Base-by-base conservation (phyloP, 2,888 invertebrate species). In the Drosophila meridiana region DNA sequence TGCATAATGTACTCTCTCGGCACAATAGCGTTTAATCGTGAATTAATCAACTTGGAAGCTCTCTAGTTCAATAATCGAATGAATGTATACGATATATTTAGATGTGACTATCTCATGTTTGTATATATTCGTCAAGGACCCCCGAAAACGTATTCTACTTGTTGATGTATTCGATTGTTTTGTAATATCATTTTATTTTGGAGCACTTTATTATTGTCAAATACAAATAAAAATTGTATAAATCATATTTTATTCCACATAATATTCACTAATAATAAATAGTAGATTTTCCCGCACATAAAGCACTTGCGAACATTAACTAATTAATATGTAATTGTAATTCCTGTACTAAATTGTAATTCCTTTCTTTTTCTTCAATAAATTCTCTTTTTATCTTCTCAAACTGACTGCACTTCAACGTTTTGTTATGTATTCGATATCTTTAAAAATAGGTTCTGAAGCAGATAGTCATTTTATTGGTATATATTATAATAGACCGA, bases 11-110 rank as follows among this genome's bases (percentile, higher is more conserved):
- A 73, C 63, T 75, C 65, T 75, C 66, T 78, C 61, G 75, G 63
- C 72, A 78, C 64, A 75, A 56, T 59, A 50, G 72, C 76, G 71
- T 73, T 73, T 61, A 72, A 55, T 73, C 64, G 43, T 67, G 55
- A 72, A 73, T 68, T 83, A 78, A 67, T 69, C 68, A 74, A 81
- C 64, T 85, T 85, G 89, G 87, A 89, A 87, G 87, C 85, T 83
- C 86, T 89, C 89, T 87, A 86, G 88, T 80, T 88, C 68, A 73
- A 81, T 79, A 79, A 72, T 66, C 63, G 61, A 80, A 55, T 65
- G 43, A 60, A 79, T 82, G 59, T 83, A 69, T 68, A 66, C 52
- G 7, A 50, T 53, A 60, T 77, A 69, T 53, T 52, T 50, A 56
- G 38, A 32, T 53, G 13, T 48, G 36, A 45, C 64, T 83, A 74